Evolutionary conservation across 2,888 invertebrate species (phyloP), one percentile per base, ranked within the genome.

Genomic region (Desoria tigrina): DNA sequence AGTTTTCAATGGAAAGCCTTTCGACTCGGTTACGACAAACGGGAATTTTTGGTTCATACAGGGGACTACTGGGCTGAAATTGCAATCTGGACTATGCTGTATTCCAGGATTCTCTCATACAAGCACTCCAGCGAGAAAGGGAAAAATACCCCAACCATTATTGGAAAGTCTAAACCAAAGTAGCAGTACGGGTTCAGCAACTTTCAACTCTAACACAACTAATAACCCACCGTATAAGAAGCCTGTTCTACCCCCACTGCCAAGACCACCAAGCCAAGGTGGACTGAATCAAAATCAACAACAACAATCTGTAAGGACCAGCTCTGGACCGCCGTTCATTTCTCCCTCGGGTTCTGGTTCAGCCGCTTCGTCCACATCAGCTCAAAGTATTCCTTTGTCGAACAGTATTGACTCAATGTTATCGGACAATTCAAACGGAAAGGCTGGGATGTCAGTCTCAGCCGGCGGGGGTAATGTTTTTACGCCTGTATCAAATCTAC

Each of bases 21-120:
- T n/a, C n/a, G n/a, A n/a, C n/a, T n/a, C n/a, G n/a, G n/a, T n/a
- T 23, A 51, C 51, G 26, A 57, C 32, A 64, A 60, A 42, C 54
- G 68, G 61, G 53, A 66, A 61, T 66, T 71, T 68, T 66, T 65
- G 60, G 73, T 73, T 70, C 68, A 66, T 70, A 65, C 70, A 74
- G 73, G 74, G 67, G 58, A 72, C 65, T 27, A 64, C 70, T 42
- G 73, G 73, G 83, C 82, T 83, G 82, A 83, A 82, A 82, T 85
- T 86, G 85, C 86, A 90, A 68, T 62, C 62, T 21, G 90, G 88
- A 79, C 86, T 90, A 78, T 90, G 90, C 86, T 90, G 90, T 85
- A 90, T 90, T 86, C 89, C 90, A 85, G 87, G 87, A 84, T 86
- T 88, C 86, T 82, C 87, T 86, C 85, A 87, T 86, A 84, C 87